Conservation (phyloP, 2,797 vertebrate genomes). For the Hippocampus kuda region DNA sequence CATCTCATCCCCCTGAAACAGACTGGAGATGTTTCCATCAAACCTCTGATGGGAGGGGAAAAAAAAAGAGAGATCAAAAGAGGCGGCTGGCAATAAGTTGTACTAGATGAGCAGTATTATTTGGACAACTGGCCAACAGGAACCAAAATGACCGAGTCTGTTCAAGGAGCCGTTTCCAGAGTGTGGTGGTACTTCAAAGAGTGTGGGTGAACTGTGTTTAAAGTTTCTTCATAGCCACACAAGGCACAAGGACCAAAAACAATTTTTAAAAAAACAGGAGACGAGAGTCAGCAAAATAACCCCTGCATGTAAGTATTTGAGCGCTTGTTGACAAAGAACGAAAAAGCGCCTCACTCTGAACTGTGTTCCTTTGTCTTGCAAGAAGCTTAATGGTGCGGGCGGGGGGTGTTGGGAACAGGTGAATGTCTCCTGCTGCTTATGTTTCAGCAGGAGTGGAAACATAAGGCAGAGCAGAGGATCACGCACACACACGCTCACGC, state of each 20-base stretch:
- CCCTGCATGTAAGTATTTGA: slow-evolving; percentile 10
- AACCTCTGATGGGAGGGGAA: slow-evolving; percentile 32
- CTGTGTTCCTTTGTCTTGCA: slow-evolving; percentile 29
- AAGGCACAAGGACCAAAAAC: slow-evolving; percentile 19
- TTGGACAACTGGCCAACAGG: not conserved
- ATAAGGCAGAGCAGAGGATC: slow-evolving; percentile 4
- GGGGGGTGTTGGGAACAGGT: slow-evolving; percentile 17
- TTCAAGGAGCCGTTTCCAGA: not conserved
- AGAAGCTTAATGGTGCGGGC: slow-evolving; percentile 30
- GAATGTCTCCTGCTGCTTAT: slow-evolving; percentile 45
- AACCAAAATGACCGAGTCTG: not conserved
- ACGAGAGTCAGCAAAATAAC: slow-evolving; percentile 11
- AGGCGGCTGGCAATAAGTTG: slow-evolving; percentile 14
- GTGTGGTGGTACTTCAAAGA: not conserved
- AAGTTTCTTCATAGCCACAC: slow-evolving; percentile 13
- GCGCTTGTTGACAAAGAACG: slow-evolving; percentile 25
- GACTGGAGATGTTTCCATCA: slow-evolving; percentile 42
- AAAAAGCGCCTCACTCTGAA: slow-evolving; percentile 29
- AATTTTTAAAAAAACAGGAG: slow-evolving; percentile 13
- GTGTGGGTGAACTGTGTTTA: slow-evolving; percentile 2
- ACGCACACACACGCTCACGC: slow-evolving; percentile 22
- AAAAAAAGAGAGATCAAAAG: not conserved
- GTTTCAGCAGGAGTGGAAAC: slow-evolving; percentile 34
- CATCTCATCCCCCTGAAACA: slow-evolving; percentile 52
- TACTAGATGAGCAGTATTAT: not conserved